phyloP scores from a whole-genome alignment of 2,113 vertebrate genomes.

The Antechinus flavipes region DNA sequence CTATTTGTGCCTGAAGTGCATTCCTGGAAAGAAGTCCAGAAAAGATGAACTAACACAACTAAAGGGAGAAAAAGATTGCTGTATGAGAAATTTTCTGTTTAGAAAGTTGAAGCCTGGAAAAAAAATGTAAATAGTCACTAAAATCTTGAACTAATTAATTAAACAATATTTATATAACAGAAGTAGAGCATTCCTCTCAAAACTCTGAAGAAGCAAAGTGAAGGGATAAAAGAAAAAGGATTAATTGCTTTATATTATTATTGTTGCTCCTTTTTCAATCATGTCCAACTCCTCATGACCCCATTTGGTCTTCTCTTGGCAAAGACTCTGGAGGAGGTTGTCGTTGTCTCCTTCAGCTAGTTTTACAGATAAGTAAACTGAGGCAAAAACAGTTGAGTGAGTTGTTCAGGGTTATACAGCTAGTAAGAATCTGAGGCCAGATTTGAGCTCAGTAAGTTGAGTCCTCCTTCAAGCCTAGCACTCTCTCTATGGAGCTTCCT shows the following conservation, averaged over 20 bases:
- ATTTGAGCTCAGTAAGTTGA: neutral
- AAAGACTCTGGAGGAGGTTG: neutral
- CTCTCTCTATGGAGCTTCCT: neutral
- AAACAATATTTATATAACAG: neutral
- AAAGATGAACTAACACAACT: neutral
- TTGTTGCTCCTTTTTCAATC: neutral
- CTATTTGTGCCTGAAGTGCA: neutral
- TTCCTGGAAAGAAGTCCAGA: neutral
- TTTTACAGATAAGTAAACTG: neutral
- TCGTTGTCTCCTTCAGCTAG: neutral
- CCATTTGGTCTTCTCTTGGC: neutral
- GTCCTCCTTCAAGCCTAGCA: neutral
- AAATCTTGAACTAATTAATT: conserved; percentile 22
- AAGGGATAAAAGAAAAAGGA: neutral
- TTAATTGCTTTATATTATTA: neutral
- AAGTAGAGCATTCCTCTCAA: neutral
- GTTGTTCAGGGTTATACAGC: neutral
- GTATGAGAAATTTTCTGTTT: neutral
- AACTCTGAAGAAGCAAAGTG: neutral
- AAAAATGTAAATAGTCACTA: neutral
- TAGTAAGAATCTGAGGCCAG: neutral
- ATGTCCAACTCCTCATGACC: neutral
- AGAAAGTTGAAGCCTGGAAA: neutral
- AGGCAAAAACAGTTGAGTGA: neutral
- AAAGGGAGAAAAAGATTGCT: neutral